phyloP scores from a whole-genome alignment of 35 echinoderm and acorn worm genomes.

The Amphiura filiformis region DNA sequence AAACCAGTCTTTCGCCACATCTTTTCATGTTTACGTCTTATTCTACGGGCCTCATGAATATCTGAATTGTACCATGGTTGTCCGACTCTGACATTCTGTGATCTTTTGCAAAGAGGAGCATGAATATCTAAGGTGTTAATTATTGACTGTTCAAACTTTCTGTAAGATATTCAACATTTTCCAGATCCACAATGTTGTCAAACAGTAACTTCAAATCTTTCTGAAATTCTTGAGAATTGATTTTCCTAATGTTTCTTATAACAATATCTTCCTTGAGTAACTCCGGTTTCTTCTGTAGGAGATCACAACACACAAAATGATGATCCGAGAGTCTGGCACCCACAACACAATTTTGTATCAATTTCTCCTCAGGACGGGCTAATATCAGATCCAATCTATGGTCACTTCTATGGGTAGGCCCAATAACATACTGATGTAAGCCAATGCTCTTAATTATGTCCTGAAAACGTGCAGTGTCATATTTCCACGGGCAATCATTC shows the following conservation, averaged over 20 bases:
- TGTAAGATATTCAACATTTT: neutral
- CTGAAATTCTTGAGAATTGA: neutral
- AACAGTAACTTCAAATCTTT: neutral
- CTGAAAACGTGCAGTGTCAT: neutral
- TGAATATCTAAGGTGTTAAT: neutral
- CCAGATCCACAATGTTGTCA: neutral
- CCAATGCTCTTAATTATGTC: neutral
- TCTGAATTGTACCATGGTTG: constrained; percentile 14
- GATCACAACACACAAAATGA: neutral
- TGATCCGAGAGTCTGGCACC: neutral
- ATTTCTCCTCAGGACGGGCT: neutral
- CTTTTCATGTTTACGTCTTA: neutral
- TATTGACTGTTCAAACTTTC: neutral
- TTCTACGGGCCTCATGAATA: constrained; percentile 10
- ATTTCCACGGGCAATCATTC: neutral
- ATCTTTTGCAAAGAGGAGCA: neutral
- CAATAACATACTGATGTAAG: neutral
- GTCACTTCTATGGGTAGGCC: neutral
- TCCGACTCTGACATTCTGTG: neutral
- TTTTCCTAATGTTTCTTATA: neutral
- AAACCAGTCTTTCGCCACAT: constrained; percentile 3
- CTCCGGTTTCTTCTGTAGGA: neutral
- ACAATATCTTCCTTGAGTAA: neutral
- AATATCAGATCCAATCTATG: neutral
- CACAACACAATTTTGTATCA: neutral